Evolutionary conservation across 2,888 invertebrate genomes (phyloP), one percentile per base, ranked within the genome.

Genomic region (Phanerotoma sp.): DNA sequence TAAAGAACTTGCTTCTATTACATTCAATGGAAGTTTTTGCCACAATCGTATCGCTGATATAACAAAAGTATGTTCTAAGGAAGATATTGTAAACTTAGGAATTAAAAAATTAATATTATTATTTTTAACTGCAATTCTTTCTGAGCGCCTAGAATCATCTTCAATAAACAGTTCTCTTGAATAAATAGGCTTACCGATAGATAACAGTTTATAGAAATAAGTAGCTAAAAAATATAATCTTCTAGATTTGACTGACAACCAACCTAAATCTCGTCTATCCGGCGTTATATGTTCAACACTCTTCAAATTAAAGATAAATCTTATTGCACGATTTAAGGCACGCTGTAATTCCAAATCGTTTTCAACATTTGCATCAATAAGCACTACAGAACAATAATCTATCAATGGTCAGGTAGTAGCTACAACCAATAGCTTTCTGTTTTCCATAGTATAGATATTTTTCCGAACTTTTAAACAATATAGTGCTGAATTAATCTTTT

Each of bases 241-340:
- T 35, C 35, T 35, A 11, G 35, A 9, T 5, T n/a, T 35, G 5
- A 50, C 30, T 9, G 16, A 11, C 5, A 50, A 7, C 45, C 45
- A 38, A 4, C 7, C 15, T 1, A 45, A 20, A 18, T 20, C 2
- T 2, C 4, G 37, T 10, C 13, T 30, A 21, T 40, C 38, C 9
- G 46, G 46, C 13, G 52, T 46, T 7, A 52, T 45, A 15, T 46
- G 52, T 21, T 35, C 18, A 15, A 22, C 37, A 13, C 32, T 10
- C 18, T 44, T 13, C 3, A 46, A 35, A 3, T 21, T 18, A n/a
- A 45, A 46, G 2, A 46, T 38, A 20, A 52, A 52, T 9, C 52
- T 42, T 22, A 46, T 28, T 3, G 35, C 37, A n/a, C 25, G 2
- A 37, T 52, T 37, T 28, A 52, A 15, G 2, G 38, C 37, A 2